Evolutionary conservation across 2,888 invertebrate species (phyloP).

Genomic region (Meiosimyza decipiens): DNA sequence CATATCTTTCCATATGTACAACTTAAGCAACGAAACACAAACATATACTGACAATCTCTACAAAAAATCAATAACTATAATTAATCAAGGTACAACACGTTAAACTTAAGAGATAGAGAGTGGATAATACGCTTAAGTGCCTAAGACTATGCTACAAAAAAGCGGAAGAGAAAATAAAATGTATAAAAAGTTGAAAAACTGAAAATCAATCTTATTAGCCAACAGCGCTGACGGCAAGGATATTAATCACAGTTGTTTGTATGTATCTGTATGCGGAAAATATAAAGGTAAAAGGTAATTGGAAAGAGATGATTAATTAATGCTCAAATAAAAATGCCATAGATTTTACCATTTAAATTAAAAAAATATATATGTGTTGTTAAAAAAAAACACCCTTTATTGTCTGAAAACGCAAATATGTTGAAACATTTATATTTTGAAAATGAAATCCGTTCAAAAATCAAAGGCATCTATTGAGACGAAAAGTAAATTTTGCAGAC

Average conservation of each 20-base stretch:
- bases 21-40: too few species aligned
- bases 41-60: too few species aligned
- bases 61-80: conserved; percentile 49
- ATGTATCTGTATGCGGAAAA: too few species aligned
- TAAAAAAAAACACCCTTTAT: too few species aligned
- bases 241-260: conserved; percentile 46
- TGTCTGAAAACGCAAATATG: too few species aligned
- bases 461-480: too few species aligned
- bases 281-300: neutral
- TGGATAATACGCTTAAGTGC: neutral
- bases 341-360: neutral
- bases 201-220: conserved; percentile 51
- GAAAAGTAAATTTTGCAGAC: neutral
- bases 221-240: conserved; percentile 47
- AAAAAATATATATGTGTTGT: too few species aligned
- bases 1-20: too few species aligned
- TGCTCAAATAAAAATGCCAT: neutral
- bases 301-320: neutral
- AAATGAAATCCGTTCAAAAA: too few species aligned
- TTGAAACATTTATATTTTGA: too few species aligned
- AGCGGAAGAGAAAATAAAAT: conserved; percentile 13
- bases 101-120: neutral
- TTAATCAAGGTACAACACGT: conserved; percentile 47
- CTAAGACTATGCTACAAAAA: conserved; percentile 3
- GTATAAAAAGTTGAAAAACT: conserved; percentile 38